Conservation (phyloP, 2,797 vertebrate species). For the Sparidentex hasta region DNA sequence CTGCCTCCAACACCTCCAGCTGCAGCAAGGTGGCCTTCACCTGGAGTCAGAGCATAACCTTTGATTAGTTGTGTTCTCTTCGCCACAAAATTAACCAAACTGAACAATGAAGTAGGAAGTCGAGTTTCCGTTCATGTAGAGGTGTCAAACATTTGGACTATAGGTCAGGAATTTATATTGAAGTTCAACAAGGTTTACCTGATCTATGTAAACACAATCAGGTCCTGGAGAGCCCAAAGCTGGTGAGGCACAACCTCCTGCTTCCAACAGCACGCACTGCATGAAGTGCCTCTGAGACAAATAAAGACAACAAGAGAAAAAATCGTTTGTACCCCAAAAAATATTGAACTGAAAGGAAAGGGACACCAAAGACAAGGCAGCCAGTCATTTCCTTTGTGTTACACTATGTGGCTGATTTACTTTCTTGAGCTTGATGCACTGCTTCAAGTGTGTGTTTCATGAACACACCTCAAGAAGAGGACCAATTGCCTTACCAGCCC, state of each 20-base stretch:
- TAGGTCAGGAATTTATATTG: background rate
- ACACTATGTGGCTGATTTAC: background rate
- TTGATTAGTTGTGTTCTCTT: too few species aligned
- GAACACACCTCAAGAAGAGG: background rate
- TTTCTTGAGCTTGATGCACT: background rate
- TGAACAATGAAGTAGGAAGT: background rate
- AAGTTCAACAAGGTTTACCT: constrained; percentile 68
- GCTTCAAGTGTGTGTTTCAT: background rate
- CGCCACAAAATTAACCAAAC: background rate
- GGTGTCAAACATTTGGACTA: too few species aligned
- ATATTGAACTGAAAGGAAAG: background rate
- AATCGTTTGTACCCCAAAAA: background rate
- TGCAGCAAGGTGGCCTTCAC: constrained; percentile 93
- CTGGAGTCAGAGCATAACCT: constrained; percentile 37
- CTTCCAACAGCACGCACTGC: constrained; percentile 94
- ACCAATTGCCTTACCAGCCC: constrained; percentile 88
- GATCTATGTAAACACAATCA: constrained; percentile 95
- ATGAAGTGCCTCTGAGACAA: constrained; percentile 90
- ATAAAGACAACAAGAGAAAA: background rate
- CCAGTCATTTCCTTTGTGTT: background rate
- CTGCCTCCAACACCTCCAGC: constrained; percentile 87
- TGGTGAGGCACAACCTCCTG: constrained; percentile 91
- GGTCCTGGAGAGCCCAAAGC: constrained; percentile 91
- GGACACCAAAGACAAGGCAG: background rate
- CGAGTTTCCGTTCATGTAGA: background rate